These are phyloP conservation scores for Falco concolor DNA, from an alignment of 2,797 vertebrate genomes.

Conservation along the genomic window DNA sequence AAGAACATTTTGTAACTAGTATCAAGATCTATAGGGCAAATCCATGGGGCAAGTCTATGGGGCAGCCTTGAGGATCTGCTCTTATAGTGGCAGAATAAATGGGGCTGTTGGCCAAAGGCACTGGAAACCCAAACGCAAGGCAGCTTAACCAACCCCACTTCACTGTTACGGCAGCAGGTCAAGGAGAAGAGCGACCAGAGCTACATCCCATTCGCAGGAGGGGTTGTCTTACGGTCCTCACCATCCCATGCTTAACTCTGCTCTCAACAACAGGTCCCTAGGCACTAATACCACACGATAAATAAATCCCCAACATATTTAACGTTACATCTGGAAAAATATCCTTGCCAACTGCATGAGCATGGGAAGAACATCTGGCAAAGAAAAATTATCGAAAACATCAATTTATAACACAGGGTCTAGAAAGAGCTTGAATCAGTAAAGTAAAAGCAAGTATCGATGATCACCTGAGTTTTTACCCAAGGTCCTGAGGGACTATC, in stretches of 20 bases:
- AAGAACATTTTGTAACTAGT: not conserved
- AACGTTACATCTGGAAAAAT: not conserved
- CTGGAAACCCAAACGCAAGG: not conserved
- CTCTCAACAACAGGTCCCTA: not conserved
- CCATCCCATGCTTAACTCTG: not conserved
- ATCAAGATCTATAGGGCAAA: not conserved
- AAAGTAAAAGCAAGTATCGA: not conserved
- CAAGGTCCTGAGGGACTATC: not conserved
- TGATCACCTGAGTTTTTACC: not conserved
- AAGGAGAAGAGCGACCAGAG: not conserved
- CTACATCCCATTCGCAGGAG: not conserved
- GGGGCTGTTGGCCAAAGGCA: not conserved
- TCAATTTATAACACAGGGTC: not conserved
- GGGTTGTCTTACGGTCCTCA: not conserved
- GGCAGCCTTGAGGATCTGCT: not conserved
- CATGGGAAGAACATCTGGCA: not conserved
- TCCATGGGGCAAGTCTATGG: not conserved
- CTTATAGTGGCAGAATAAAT: not conserved
- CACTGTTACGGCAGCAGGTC: not conserved
- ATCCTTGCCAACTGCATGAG: not conserved
- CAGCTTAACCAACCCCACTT: not conserved
- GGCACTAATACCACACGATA: not conserved
- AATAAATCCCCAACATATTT: not conserved
- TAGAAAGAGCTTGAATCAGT: not conserved
- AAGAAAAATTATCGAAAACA: not conserved